Base-by-base conservation (phyloP, 2,888 invertebrate genomes). In the Hydrotaea cyrtoneurina region DNA sequence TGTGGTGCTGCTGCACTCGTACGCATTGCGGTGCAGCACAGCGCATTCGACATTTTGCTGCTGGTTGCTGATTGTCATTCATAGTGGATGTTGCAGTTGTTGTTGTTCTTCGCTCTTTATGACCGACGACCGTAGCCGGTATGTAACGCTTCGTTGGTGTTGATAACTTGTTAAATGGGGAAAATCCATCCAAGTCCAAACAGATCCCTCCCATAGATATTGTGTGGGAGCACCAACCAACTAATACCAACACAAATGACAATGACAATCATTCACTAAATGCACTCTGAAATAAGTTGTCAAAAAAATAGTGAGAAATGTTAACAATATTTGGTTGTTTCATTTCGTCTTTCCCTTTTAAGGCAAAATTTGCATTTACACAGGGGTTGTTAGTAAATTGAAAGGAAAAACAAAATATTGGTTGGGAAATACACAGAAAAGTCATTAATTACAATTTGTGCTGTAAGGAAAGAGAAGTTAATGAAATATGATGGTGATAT, bases 131-230 rank as follows among this genome's bases (percentile, higher is more conserved):
- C 62, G 31, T 69, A 23, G 79, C 79, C 79, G 19, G 53, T 46
- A 80, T 80, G 79, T 77, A 77, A 85, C 77, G 82, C 82, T 82
- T 74, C 79, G 82, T 36, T 85, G 85, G 82, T 85, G 85, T 85
- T 85, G 85, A 85, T 82, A 80, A 79, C 73, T 85, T 85, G 78
- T 64, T 73, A 78, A 81, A 76, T 73, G 72, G 78, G 55, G 66
- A 66, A 62, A 62, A 62, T 62, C 15, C 62, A 62, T 62, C 31
- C 26, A 62, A 31, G 23, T 62, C 31, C 7, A n/a, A n/a, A 62
- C 36, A 62, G 62, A 62, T 62, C 62, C 31, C 31, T 15, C 26
- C 15, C 59, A 59, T 59, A 7, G 26, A 59, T 15, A 59, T 11
- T 31, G 23, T 26, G 1, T 11, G n/a, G 23, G 11, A 59, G 43